Conservation (phyloP, 1,140 invertebrate species). For the Drosophila ogumai region DNA sequence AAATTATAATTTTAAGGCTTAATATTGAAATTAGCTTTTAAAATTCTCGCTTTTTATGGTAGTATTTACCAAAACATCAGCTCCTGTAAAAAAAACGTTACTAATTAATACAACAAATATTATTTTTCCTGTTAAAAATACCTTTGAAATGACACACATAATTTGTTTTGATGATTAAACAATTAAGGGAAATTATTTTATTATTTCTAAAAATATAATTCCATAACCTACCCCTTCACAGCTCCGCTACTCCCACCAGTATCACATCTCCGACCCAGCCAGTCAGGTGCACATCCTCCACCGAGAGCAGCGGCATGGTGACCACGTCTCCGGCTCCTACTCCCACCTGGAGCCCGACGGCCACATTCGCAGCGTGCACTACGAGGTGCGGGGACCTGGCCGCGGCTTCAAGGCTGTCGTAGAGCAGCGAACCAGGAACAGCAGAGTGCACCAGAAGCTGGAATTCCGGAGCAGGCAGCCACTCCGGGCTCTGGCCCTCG, state of each 20-base stretch:
- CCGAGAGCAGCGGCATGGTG: constrained; percentile 85
- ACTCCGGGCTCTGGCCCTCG: constrained; percentile 40
- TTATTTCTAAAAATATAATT: not conserved
- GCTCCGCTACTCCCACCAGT: constrained; percentile 85
- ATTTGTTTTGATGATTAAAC: not conserved
- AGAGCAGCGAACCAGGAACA: constrained; percentile 79
- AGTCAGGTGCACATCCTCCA: constrained; percentile 85
- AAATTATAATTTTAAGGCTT: not conserved
- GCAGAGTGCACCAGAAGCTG: constrained; percentile 53
- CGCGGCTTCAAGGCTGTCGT: constrained; percentile 85
- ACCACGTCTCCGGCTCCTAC: constrained; percentile 85
- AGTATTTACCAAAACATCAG: not conserved
- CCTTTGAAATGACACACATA: constrained; percentile 10
- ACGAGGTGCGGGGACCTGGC: constrained; percentile 84
- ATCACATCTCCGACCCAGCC: constrained; percentile 84
- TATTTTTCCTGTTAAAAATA: constrained; percentile 7
- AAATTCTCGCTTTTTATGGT: not conserved
- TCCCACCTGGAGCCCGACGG: constrained; percentile 85
- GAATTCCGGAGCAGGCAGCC: constrained; percentile 48
- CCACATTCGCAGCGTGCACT: constrained; percentile 85
- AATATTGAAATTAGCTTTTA: not conserved
- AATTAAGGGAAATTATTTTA: not conserved
- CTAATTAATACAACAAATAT: constrained; percentile 6
- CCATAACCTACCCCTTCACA: constrained; percentile 23
- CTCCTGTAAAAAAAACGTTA: not conserved